Evolutionary conservation across 1,140 invertebrate genomes (phyloP).

Genomic region (Caenorhabditis elegans): DNA sequence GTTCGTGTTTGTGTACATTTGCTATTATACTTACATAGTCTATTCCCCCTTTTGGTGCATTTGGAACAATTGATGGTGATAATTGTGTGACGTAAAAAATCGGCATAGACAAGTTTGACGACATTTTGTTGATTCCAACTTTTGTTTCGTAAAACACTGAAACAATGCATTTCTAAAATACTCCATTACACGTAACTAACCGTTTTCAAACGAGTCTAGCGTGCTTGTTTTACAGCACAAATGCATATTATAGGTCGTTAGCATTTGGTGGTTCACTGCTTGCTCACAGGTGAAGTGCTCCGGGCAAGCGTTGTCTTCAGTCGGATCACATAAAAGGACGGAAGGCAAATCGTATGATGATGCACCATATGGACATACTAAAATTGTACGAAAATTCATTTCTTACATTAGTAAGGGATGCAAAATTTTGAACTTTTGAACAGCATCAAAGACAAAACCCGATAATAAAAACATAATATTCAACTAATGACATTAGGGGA

Average conservation of each 20-base stretch:
- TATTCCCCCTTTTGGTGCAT: constrained; percentile 45
- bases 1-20: no score
- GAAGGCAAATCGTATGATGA: constrained; percentile 51
- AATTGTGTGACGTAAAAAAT: constrained; percentile 52
- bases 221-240: constrained; percentile 51
- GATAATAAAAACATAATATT: no score
- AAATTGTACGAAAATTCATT: no score
- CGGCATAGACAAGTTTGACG: constrained; percentile 50
- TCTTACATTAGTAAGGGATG: no score
- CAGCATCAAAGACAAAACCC: no score
- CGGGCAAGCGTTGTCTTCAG: constrained; percentile 49
- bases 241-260: constrained; percentile 51
- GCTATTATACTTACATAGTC: constrained; percentile 39
- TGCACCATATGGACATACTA: constrained; percentile 51
- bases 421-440: no score
- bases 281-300: constrained; percentile 45
- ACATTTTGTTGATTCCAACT: constrained; percentile 51
- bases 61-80: constrained; percentile 50
- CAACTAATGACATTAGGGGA: no score
- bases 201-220: constrained; percentile 51
- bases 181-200: neutral
- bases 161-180: neutral
- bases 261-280: constrained; percentile 51
- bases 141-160: constrained; percentile 51
- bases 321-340: constrained; percentile 47